Conservation (phyloP, 2,888 invertebrate genomes). For the Chironomus tentans region DNA sequence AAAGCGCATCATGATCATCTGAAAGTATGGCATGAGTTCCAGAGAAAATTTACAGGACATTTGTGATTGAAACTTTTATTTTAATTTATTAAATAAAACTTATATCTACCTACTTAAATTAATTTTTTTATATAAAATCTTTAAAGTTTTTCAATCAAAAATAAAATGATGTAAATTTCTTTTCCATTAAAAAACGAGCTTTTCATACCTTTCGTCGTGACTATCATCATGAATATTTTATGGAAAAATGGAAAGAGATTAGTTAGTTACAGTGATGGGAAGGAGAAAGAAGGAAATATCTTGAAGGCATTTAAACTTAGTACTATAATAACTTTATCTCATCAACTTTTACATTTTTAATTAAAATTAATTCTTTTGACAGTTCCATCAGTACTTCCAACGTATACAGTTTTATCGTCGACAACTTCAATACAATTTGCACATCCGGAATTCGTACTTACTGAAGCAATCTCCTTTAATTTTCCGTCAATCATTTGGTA, state of each 20-base stretch:
- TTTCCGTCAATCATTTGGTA: conserved; percentile 35
- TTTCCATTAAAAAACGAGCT: too few species aligned
- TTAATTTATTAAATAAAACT: background rate
- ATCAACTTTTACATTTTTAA: background rate
- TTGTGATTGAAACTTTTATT: background rate
- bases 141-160: too few species aligned
- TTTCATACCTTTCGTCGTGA: too few species aligned
- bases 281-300: too few species aligned
- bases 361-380: conserved; percentile 19
- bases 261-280: too few species aligned
- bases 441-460: conserved; percentile 35
- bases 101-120: background rate
- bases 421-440: conserved; percentile 38
- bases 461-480: conserved; percentile 35
- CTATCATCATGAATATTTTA: too few species aligned
- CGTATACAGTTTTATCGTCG: conserved; percentile 34
- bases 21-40: conserved; percentile 2
- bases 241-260: too few species aligned
- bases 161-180: too few species aligned
- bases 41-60: conserved; percentile 13
- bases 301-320: too few species aligned
- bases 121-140: background rate
- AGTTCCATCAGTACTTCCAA: conserved; percentile 37
- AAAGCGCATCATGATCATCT: background rate
- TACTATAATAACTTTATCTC: too few species aligned